A percentile compares a stretch with the other conserved stretches of the same genome.
Evolutionary conservation across 1,140 invertebrate genomes (phyloP).

Genomic region (Drosophila novamexicana): DNA sequence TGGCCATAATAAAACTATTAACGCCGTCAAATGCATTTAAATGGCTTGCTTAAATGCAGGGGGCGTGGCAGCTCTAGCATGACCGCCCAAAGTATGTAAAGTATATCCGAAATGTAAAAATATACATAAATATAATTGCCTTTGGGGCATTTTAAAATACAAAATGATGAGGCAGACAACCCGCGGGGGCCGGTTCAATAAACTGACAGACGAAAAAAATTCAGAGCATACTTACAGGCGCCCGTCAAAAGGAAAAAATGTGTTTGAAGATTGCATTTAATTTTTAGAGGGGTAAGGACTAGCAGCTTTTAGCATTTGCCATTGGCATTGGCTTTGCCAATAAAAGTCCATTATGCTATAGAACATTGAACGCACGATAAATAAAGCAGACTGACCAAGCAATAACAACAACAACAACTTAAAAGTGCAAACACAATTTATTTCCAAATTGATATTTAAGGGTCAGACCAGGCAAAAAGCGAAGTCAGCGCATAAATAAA

Average conservation of each 20-base stretch:
- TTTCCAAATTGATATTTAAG: conserved; percentile 82
- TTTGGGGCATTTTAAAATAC: conserved; percentile 38
- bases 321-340: conserved; percentile 43
- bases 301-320: conserved; percentile 28
- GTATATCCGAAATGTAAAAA: neutral
- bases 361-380: conserved; percentile 72
- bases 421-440: conserved; percentile 74
- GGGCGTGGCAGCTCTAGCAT: conserved; percentile 29
- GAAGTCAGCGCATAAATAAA: conserved; percentile 40
- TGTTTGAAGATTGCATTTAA: conserved; percentile 63
- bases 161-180: conserved; percentile 23
- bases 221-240: conserved; percentile 64
- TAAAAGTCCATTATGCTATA: conserved; percentile 75
- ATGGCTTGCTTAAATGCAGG: conserved; percentile 61
- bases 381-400: conserved; percentile 46
- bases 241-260: conserved; percentile 36
- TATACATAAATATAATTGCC: conserved; percentile 25
- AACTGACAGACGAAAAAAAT: conserved; percentile 51
- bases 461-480: conserved; percentile 59
- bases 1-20: conserved; percentile 76
- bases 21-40: conserved; percentile 74
- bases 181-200: conserved; percentile 62
- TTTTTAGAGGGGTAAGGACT: conserved; percentile 23
- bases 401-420: conserved; percentile 19
- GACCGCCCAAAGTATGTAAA: too few species aligned